Conservation (phyloP, 2,888 invertebrate species). For the Germaria angustata region DNA sequence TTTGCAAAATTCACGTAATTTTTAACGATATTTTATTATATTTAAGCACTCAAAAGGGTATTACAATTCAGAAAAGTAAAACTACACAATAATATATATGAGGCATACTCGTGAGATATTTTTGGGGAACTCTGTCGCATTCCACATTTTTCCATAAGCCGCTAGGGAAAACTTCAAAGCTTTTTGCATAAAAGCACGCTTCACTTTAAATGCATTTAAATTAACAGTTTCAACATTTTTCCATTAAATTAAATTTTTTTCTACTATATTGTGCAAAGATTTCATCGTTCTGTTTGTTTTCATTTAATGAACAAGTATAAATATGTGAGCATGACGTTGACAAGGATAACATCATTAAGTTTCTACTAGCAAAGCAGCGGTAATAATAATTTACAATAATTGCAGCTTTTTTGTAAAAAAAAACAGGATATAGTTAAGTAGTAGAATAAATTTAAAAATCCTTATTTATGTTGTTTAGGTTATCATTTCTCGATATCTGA, state of each 20-base stretch:
- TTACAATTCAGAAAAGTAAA: neutral
- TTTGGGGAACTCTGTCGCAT: neutral
- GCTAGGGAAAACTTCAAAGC: slow-evolving; percentile 22
- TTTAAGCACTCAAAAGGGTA: slow-evolving; percentile 9
- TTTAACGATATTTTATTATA: slow-evolving; percentile 45
- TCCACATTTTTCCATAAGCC: slow-evolving; percentile 35
- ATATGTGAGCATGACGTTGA: neutral
- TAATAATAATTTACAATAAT: neutral
- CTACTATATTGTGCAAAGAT: neutral
- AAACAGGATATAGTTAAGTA: no score
- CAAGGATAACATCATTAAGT: slow-evolving; percentile 38
- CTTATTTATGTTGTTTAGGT: no score
- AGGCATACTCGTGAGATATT: no score
- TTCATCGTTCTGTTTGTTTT: slow-evolving; percentile 33
- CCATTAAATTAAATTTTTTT: slow-evolving; percentile 43
- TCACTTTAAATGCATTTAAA: slow-evolving; percentile 51
- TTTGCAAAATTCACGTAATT: slow-evolving; percentile 20
- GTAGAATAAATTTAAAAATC: no score
- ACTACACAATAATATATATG: no score
- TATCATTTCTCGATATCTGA: no score
- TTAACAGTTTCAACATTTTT: slow-evolving; percentile 47
- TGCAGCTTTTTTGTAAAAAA: no score
- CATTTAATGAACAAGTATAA: neutral
- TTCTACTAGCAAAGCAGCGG: neutral
- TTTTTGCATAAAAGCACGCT: slow-evolving; percentile 46